Evolutionary conservation across 2,113 vertebrate genomes (phyloP), one percentile per base, ranked within the genome.

Genomic region (Eurypyga helias): DNA sequence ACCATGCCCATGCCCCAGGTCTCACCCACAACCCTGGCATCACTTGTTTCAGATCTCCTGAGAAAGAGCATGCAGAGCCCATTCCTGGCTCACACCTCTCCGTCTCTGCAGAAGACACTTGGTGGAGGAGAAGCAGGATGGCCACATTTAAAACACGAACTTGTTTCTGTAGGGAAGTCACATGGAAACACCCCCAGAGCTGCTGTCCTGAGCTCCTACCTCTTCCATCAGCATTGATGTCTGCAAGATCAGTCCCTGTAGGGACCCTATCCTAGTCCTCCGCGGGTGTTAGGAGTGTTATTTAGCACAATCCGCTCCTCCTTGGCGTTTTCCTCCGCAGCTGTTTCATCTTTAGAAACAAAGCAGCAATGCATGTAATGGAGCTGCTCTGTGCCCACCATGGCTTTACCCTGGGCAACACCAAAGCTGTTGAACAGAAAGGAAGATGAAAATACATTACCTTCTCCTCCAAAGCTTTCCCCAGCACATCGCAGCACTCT

Each of bases 221-320:
- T 31, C 49, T 31, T 45, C 52, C 71, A 61, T 7, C 2, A 2
- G 26, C 24, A 83, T 2, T n/a, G 49, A 89, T 80, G 4, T 57
- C 67, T 81, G 64, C 24, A 36, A 77, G 45, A 61, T 10, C 33
- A 80, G 33, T 6, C 58, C 26, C 9, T 0, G 0, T 25, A 24
- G 8, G 23, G 28, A 52, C 4, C 29, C 36, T 34, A 2, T 8
- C 33, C 61, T 57, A 41, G 33, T 33, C 36, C 8, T 23, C 26
- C 2, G 1, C 0, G 1, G 16, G 33, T 64, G 43, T 57, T 69
- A 12, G 8, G 11, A 21, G 17, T 10, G 24, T 34, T 60, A 29
- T 10, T 48, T 31, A 70, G 49, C 54, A 77, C 16, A 65, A 5
- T 21, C 10, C 19, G 65, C 55, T 73, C 36, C 29, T 80, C 29